A percentile compares a stretch with the other conserved stretches of the same genome.
These are phyloP conservation scores for Buceros bicornis DNA, from an alignment of 2,797 vertebrate genomes.

Conservation along the genomic window DNA sequence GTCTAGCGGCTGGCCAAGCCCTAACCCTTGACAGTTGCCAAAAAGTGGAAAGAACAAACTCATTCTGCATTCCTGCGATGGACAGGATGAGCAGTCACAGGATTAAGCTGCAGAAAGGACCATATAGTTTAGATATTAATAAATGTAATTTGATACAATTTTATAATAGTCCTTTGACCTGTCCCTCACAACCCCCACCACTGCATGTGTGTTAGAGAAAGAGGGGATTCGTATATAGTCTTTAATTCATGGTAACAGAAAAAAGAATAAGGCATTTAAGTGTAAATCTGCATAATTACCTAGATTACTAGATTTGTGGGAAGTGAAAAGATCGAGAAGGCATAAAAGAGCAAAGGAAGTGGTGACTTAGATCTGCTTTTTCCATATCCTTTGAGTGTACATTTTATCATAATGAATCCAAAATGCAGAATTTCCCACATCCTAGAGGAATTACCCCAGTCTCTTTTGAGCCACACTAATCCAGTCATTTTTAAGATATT, in stretches of 20 bases:
- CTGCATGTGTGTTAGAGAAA: not conserved
- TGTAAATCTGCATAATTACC: not conserved
- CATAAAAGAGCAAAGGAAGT: not conserved
- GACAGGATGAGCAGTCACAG: not conserved
- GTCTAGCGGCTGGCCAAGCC: no score
- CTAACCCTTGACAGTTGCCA: not conserved
- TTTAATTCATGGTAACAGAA: not conserved
- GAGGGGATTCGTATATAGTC: not conserved
- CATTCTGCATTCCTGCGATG: not conserved
- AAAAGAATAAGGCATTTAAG: not conserved
- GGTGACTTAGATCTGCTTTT: not conserved
- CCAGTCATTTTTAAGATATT: not conserved
- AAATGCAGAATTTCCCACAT: not conserved
- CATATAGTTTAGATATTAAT: not conserved
- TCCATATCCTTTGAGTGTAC: not conserved
- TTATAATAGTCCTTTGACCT: not conserved
- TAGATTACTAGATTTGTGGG: not conserved
- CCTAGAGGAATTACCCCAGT: not conserved
- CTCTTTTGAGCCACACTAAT: not conserved
- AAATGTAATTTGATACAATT: not conserved
- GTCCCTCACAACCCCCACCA: not conserved
- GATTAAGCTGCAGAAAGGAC: not conserved
- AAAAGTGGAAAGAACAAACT: not conserved
- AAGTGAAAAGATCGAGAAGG: not conserved
- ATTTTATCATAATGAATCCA: not conserved